These are phyloP conservation scores for Centropyge bicolor DNA, from an alignment of 2,797 vertebrate species.

Conservation along the genomic window DNA sequence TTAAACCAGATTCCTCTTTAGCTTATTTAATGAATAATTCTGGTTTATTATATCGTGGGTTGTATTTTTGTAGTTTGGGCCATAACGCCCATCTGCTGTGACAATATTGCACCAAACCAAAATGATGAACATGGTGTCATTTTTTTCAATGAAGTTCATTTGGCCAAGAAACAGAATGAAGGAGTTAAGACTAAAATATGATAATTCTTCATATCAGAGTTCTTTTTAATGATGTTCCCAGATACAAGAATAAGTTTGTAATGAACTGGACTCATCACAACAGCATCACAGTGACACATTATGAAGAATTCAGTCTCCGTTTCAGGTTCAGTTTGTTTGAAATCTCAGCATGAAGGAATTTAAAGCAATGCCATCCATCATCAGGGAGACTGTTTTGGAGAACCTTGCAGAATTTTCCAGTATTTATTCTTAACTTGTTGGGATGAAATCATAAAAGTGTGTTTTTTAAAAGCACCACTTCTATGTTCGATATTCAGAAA, in stretches of 20 bases:
- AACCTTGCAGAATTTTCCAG: background rate
- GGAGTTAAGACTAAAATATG: too few species aligned
- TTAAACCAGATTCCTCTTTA: background rate
- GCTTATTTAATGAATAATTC: background rate
- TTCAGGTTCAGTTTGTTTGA: too few species aligned
- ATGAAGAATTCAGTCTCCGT: too few species aligned
- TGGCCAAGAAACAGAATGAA: background rate
- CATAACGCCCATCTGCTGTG: background rate
- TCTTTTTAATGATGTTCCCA: too few species aligned
- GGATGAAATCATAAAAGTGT: background rate
- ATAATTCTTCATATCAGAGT: too few species aligned
- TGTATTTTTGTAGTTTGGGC: background rate
- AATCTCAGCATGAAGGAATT: too few species aligned
- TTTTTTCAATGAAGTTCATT: background rate
- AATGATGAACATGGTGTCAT: slow-evolving; percentile 2
- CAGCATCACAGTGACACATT: too few species aligned
- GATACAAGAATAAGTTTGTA: too few species aligned
- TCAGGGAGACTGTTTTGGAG: background rate
- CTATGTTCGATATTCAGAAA: slow-evolving; percentile 16
- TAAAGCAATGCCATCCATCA: background rate
- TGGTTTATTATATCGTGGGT: background rate
- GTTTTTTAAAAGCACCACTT: slow-evolving; percentile 1
- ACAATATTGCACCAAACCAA: background rate
- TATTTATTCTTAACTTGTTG: slow-evolving; percentile 1
- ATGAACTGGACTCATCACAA: too few species aligned